These are phyloP conservation scores for Corythaixoides concolor DNA, from an alignment of 2,113 vertebrate species.

Conservation along the genomic window DNA sequence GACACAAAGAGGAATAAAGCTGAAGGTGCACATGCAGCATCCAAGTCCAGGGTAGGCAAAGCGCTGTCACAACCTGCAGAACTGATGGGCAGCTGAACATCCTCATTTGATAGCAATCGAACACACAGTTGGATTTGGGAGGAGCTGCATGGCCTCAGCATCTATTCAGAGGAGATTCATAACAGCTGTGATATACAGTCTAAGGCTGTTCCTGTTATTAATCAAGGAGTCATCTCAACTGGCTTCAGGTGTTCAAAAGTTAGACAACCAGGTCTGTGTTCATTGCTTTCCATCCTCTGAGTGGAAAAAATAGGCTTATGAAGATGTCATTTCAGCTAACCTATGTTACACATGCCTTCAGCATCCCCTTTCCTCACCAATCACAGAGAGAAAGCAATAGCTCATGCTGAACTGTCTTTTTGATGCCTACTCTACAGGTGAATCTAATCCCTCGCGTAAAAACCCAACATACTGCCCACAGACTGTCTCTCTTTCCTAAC, in stretches of 20 bases:
- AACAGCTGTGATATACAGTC: not conserved
- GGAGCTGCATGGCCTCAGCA: not conserved
- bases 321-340: not conserved
- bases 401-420: not conserved
- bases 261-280: not conserved
- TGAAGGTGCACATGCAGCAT: not conserved
- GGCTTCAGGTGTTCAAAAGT: not conserved
- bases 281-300: fast-evolving
- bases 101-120: not conserved
- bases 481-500: not conserved
- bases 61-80: not conserved
- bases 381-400: not conserved
- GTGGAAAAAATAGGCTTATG: not conserved
- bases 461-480: not conserved
- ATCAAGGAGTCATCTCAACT: not conserved
- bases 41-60: not conserved
- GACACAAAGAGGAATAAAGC: not conserved
- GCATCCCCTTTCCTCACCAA: not conserved
- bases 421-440: not conserved
- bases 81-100: not conserved
- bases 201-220: not conserved
- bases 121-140: not conserved
- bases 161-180: fast-evolving
- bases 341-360: not conserved
- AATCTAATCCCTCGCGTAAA: not conserved